Base-by-base conservation (phyloP, 2,797 vertebrate species). In the Myotis planiceps region DNA sequence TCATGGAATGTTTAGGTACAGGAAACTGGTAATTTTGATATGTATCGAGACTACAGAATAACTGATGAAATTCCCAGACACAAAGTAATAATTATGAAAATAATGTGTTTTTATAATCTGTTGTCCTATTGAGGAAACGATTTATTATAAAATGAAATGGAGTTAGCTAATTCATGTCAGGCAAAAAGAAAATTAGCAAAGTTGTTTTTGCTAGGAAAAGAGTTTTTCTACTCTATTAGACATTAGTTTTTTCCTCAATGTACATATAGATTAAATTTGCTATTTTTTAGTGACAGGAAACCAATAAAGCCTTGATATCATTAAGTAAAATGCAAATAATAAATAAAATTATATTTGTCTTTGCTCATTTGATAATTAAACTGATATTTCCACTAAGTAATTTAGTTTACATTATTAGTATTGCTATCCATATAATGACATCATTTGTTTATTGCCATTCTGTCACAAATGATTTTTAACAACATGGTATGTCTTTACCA, bases 61-160 rank as follows among this genome's bases (percentile, higher is more conserved):
- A 88, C 32, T 76, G 63, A 55, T 74, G 25, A 91, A 21, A 66
- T 72, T 81, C 6, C 49, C 49, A 25, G 15, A 65, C 80, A 27
- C 79, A 93, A 92, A 94, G 90, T 90, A 63, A 74, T 79, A 89
- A 15, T 39, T 81, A 58, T 60, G 72, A 82, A 89, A 93, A 92
- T 45, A 78, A 78, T 27, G 5, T 32, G 5, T 29, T 58, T 66
- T 55, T 71, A 51, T 39, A 66, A 78, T 18, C 53, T 79, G 1
- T 71, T 71, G 92, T 60, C 19, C 1, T 89, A 47, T 21, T 65
- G 2, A 39, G 25, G 10, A 45, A 81, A 87, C 1, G 66, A 87
- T 65, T 93, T 87, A 69, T 81, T 79, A 89, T 76, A 69, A 55
- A 66, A 83, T 75, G n/a, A 81, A 94, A 84, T 83, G 3, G 15